Conservation (phyloP, 1,140 invertebrate genomes). For the Thaumetopoea pityocampa region DNA sequence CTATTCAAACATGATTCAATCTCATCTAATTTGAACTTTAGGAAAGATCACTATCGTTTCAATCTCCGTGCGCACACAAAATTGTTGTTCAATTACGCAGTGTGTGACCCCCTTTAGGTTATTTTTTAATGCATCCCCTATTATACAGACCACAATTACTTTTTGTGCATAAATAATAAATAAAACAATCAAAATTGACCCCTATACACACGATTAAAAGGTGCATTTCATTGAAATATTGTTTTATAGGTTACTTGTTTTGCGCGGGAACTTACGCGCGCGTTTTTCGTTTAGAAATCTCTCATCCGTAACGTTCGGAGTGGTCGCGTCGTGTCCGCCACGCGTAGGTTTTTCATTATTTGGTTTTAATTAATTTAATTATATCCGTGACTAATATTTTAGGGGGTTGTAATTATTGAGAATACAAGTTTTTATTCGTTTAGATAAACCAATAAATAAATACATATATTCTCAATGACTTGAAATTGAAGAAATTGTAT, state of each 20-base stretch:
- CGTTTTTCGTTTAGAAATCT: constrained; percentile 30
- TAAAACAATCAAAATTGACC: constrained; percentile 12
- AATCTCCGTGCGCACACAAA: constrained; percentile 49
- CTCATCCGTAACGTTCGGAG: constrained; percentile 43
- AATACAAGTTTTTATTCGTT: too few relatives aligned
- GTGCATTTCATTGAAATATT: neutral
- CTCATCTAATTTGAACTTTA: neutral
- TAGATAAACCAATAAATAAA: too few relatives aligned
- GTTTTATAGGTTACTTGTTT: constrained; percentile 20
- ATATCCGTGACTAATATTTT: constrained; percentile 22
- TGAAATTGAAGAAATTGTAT: too few relatives aligned
- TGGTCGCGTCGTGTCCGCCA: constrained; percentile 40
- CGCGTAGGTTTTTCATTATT: constrained; percentile 49
- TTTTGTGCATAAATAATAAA: constrained; percentile 4
- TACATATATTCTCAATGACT: too few relatives aligned
- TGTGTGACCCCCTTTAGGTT: constrained; percentile 46
- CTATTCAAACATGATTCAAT: constrained; percentile 1
- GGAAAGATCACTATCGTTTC: constrained; percentile 40
- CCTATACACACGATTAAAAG: constrained; percentile 17
- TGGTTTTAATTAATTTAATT: constrained; percentile 42
- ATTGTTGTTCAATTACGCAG: constrained; percentile 49
- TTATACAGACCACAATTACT: constrained; percentile 20
- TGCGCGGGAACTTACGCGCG: constrained; percentile 35
- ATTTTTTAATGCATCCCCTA: constrained; percentile 35
- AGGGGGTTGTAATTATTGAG: constrained; percentile 1